Conservation (phyloP, 1,140 invertebrate genomes). For the Drosophila melanica region DNA sequence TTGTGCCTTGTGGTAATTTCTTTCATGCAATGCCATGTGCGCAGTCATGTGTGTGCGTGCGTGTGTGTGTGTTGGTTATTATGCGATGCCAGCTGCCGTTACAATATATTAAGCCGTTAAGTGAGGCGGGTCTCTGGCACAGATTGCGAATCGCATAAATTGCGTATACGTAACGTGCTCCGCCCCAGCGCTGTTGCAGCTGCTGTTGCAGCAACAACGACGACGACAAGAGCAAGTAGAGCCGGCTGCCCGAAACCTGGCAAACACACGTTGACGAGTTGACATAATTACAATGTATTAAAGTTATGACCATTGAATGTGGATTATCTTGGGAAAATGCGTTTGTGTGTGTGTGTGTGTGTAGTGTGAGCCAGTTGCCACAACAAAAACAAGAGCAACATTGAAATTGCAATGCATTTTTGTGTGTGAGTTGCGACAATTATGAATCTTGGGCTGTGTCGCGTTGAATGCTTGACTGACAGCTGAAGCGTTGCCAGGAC, state of each 20-base stretch:
- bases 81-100: constrained; percentile 72
- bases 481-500: constrained; percentile 69
- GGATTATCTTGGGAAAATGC: constrained; percentile 22
- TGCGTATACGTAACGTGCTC: constrained; percentile 66
- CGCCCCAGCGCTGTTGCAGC: constrained; percentile 17
- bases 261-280: constrained; percentile 36
- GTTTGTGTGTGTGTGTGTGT: not conserved
- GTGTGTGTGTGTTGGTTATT: constrained; percentile 44
- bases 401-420: constrained; percentile 27
- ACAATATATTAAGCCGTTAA: constrained; percentile 82
- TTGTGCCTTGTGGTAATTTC: constrained; percentile 53
- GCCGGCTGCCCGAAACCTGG: not conserved
- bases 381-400: constrained; percentile 12
- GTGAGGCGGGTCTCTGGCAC: constrained; percentile 67
- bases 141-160: constrained; percentile 69
- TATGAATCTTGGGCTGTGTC: constrained; percentile 73
- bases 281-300: constrained; percentile 80
- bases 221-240: not conserved
- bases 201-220: constrained; percentile 17
- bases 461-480: constrained; percentile 67
- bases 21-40: constrained; percentile 41
- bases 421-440: constrained; percentile 62
- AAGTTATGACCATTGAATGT: constrained; percentile 60
- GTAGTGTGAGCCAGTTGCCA: constrained; percentile 10
- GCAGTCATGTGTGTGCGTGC: constrained; percentile 50